Percentiles rank a stretch among this genome's conserved stretches.
phyloP scores from a whole-genome alignment of 2,113 vertebrate genomes.

The human (Homo sapiens) region DNA sequence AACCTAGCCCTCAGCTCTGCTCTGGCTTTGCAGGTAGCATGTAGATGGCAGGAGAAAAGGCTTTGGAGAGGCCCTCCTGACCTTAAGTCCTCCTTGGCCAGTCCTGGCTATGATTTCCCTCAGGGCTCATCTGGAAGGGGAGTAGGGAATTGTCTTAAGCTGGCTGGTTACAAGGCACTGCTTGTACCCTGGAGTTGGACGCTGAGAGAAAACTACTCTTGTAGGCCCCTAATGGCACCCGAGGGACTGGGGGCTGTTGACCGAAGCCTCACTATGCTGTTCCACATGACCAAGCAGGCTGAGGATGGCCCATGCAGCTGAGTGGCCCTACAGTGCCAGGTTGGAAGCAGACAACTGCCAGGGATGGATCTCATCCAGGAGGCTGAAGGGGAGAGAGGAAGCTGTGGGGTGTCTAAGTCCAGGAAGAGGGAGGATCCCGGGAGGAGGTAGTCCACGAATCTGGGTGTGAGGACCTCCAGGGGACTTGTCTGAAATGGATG shows the following conservation, averaged over 20 bases:
- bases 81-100: not conserved
- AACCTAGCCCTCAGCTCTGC: not conserved
- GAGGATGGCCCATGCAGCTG: constrained; percentile 88
- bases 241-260: constrained; percentile 86
- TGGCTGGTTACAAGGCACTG: constrained; percentile 83
- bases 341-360: constrained; percentile 84
- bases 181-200: constrained; percentile 88
- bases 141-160: not conserved
- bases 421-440: constrained; percentile 90
- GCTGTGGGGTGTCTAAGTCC: constrained; percentile 89
- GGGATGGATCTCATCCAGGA: constrained; percentile 86
- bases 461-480: constrained; percentile 88
- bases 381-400: constrained; percentile 89
- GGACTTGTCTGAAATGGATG: constrained; percentile 81
- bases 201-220: constrained; percentile 88
- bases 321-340: constrained; percentile 82
- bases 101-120: constrained; percentile 27
- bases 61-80: not conserved
- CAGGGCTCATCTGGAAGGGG: not conserved
- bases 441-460: constrained; percentile 85
- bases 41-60: not conserved
- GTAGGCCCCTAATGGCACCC: constrained; percentile 86
- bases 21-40: not conserved
- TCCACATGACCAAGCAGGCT: constrained; percentile 88
- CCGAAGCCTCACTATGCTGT: constrained; percentile 88